Percentiles rank a stretch among this genome's conserved stretches.
Evolutionary conservation across 1,140 invertebrate genomes (phyloP).

Genomic region (Paracyclopina nana): DNA sequence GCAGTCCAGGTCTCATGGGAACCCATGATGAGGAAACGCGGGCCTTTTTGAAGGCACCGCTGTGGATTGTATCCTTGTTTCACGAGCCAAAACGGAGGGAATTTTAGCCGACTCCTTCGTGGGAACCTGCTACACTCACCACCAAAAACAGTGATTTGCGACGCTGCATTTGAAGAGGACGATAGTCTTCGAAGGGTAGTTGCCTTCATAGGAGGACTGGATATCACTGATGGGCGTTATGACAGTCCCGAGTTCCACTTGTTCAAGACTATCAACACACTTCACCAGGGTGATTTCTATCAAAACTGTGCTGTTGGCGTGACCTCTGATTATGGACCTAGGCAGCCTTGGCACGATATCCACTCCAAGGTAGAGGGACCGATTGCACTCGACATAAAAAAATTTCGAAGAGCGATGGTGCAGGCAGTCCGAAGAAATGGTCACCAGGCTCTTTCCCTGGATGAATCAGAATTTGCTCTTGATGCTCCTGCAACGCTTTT

Average conservation of each 20-base stretch:
- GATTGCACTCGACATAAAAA: constrained; percentile 19
- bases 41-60: constrained; percentile 19
- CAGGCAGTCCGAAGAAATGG: constrained; percentile 17
- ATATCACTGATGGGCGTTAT: constrained; percentile 22
- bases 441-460: constrained; percentile 9
- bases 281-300: constrained; percentile 21
- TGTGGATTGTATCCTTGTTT: constrained; percentile 20
- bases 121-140: constrained; percentile 22
- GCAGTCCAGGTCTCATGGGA: constrained; percentile 20
- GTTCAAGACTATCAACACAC: constrained; percentile 18
- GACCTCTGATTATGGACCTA: constrained; percentile 19
- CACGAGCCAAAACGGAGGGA: constrained; percentile 14
- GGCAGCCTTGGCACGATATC: constrained; percentile 22
- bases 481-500: constrained; percentile 12
- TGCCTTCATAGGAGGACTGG: constrained; percentile 21
- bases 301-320: constrained; percentile 19
- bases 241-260: constrained; percentile 21
- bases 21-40: constrained; percentile 22
- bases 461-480: constrained; percentile 18
- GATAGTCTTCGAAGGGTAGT: constrained; percentile 18
- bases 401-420: constrained; percentile 19
- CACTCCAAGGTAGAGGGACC: constrained; percentile 20
- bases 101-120: constrained; percentile 19
- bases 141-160: constrained; percentile 21
- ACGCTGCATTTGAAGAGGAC: constrained; percentile 17